These are phyloP conservation scores for Blastomussa wellsi DNA, from an alignment of 92 coral and sea anemone genomes.

Conservation along the genomic window DNA sequence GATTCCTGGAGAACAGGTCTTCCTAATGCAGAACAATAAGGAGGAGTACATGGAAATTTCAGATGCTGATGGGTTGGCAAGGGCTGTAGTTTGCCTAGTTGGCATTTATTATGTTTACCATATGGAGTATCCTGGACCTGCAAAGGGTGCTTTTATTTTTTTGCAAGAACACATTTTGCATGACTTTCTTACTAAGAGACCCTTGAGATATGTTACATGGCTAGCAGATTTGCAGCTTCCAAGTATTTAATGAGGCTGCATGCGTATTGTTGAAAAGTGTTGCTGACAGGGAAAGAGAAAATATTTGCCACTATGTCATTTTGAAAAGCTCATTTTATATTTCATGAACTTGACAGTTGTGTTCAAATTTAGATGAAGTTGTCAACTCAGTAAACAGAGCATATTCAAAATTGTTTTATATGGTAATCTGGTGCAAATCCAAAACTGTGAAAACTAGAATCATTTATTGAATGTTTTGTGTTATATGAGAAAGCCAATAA, in stretches of 20 bases:
- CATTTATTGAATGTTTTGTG: not conserved
- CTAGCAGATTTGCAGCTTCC: constrained; percentile 24
- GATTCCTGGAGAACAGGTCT: constrained; percentile 6
- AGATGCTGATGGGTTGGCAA: constrained; percentile 15
- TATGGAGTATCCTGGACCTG: constrained; percentile 15
- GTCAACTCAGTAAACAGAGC: not conserved
- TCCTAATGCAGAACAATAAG: constrained; percentile 12
- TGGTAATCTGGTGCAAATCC: not conserved
- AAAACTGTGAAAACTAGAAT: not conserved
- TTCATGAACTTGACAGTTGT: constrained; percentile 3
- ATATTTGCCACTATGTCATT: not conserved
- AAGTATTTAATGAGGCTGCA: not conserved
- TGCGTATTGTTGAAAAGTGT: not conserved
- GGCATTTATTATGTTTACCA: constrained; percentile 30
- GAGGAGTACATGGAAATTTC: constrained; percentile 11
- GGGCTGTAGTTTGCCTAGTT: constrained; percentile 14
- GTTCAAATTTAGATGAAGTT: not conserved
- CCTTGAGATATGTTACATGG: constrained; percentile 6
- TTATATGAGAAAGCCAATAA: not conserved
- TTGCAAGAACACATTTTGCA: constrained; percentile 16
- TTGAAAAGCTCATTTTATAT: not conserved
- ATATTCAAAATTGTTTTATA: constrained; percentile 1
- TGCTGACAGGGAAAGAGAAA: not conserved
- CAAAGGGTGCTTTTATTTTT: constrained; percentile 20
- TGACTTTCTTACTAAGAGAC: constrained; percentile 1